phyloP scores from a whole-genome alignment of 2,888 invertebrate species.

The Andrena praecox region DNA sequence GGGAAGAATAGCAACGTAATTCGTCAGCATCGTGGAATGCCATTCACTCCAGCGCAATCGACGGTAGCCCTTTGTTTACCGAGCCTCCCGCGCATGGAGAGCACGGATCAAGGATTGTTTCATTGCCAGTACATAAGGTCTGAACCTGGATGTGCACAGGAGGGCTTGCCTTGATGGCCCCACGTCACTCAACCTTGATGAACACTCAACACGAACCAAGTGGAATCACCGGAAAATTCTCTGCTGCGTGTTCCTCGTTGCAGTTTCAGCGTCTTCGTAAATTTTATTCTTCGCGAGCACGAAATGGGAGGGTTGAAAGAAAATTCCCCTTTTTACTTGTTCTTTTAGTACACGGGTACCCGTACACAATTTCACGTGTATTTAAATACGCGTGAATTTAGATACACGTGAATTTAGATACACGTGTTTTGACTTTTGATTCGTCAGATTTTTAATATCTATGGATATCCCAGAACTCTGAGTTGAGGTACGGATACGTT shows the following conservation, averaged over 20 bases:
- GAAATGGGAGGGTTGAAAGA: neutral
- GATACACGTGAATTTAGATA: too few species aligned
- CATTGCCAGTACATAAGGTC: conserved; percentile 13
- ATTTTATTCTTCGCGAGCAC: neutral
- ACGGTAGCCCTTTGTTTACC: conserved; percentile 61
- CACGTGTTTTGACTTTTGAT: too few species aligned
- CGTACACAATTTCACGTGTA: too few species aligned
- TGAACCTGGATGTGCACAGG: conserved; percentile 16
- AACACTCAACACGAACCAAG: conserved; percentile 1
- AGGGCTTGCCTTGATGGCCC: conserved; percentile 16
- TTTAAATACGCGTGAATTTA: too few species aligned
- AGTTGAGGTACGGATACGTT: too few species aligned
- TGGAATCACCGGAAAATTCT: neutral
- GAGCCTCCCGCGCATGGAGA: conserved; percentile 8
- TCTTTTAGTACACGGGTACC: too few species aligned
- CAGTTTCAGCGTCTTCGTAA: neutral
- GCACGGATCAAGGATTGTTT: conserved; percentile 38
- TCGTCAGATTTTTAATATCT: too few species aligned
- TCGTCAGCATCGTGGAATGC: conserved; percentile 57
- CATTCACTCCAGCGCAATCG: conserved; percentile 59
- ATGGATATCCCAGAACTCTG: too few species aligned
- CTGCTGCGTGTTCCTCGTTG: neutral
- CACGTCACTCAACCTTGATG: neutral
- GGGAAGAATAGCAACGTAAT: conserved; percentile 61
- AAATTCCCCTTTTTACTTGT: neutral